phyloP scores from a whole-genome alignment of 2,113 vertebrate genomes.

The Anoplopoma fimbria region DNA sequence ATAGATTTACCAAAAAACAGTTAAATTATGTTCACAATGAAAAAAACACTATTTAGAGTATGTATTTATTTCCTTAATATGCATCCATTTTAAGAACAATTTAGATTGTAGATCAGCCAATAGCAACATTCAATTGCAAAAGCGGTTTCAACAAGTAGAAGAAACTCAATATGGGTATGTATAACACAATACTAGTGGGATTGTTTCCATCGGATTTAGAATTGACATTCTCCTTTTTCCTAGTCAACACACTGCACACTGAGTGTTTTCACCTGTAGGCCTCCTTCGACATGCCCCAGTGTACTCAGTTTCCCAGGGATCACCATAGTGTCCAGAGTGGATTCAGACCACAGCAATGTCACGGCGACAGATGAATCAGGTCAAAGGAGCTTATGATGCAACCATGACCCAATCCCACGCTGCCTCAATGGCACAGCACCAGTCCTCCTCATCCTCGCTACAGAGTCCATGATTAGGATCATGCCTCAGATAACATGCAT shows the following conservation, averaged over 20 bases:
- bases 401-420: conserved; percentile 8
- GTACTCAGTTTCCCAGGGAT: background rate
- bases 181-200: no score
- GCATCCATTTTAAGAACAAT: no score
- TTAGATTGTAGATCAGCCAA: background rate
- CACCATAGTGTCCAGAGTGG: background rate
- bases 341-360: background rate
- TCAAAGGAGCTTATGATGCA: conserved; percentile 25
- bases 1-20: no score
- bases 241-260: background rate
- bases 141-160: no score
- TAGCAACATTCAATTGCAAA: no score
- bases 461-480: background rate
- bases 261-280: background rate
- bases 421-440: background rate
- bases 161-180: no score
- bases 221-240: background rate
- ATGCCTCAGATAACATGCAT: background rate
- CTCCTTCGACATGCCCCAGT: background rate
- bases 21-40: background rate
- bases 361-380: background rate
- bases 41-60: background rate
- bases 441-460: background rate
- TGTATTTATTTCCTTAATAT: background rate
- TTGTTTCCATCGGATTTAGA: background rate